Evolutionary conservation across 2,888 invertebrate species (phyloP).

Genomic region (Drosophila incognita): DNA sequence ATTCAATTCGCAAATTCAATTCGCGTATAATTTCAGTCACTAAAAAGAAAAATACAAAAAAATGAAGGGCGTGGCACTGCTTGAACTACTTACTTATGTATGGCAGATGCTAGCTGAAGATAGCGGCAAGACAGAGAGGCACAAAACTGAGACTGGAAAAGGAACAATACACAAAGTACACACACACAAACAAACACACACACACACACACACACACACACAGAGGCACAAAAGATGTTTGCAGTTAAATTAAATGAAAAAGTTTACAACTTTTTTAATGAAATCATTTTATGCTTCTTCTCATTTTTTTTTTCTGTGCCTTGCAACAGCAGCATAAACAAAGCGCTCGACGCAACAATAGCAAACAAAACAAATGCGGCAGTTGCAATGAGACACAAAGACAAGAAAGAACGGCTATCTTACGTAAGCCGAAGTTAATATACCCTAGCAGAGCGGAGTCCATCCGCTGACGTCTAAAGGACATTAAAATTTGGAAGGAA

Average conservation of each 20-base stretch:
- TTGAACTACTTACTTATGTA: constrained; percentile 23
- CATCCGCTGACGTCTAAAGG: neutral
- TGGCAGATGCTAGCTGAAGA: constrained; percentile 48
- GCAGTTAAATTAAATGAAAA: constrained; percentile 81
- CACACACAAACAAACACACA: constrained; percentile 4
- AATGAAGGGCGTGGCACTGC: constrained; percentile 26
- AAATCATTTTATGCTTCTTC: constrained; percentile 77
- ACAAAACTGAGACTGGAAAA: constrained; percentile 13
- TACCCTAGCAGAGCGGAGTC: neutral
- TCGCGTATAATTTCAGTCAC: constrained; percentile 37
- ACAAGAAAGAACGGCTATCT: neutral
- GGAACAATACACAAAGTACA: constrained; percentile 27
- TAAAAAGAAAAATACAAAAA: neutral
- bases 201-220: constrained; percentile 2
- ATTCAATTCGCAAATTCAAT: constrained; percentile 39
- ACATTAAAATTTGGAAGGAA: accelerated
- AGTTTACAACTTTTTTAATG: constrained; percentile 80
- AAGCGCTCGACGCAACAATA: constrained; percentile 59
- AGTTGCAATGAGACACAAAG: constrained; percentile 43
- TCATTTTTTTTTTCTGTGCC: neutral
- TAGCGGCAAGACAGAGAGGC: constrained; percentile 26
- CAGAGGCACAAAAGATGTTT: constrained; percentile 71
- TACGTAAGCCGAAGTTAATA: neutral
- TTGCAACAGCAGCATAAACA: constrained; percentile 65
- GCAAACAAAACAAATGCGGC: constrained; percentile 66